Percentiles rank a stretch among this genome's conserved stretches.
phyloP scores from a whole-genome alignment of 2,888 invertebrate genomes.

The Acleris holmiana region DNA sequence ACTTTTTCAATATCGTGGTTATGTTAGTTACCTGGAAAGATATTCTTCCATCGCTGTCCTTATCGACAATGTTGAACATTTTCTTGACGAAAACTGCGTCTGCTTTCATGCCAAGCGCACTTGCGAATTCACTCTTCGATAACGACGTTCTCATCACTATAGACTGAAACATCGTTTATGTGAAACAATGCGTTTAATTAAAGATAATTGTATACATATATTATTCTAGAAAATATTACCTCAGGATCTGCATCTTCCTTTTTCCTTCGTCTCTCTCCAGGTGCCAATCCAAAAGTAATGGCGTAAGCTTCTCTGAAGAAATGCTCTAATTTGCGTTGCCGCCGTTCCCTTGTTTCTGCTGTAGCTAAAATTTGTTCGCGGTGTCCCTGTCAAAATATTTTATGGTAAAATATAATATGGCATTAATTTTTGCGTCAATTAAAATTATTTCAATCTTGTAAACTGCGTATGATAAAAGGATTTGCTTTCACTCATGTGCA shows the following conservation, averaged over 20 bases:
- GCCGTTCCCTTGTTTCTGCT: slow-evolving; percentile 95
- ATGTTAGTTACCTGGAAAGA: slow-evolving; percentile 90
- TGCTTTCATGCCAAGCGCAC: slow-evolving; percentile 96
- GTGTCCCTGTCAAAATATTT: slow-evolving; percentile 78
- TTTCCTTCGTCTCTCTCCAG: slow-evolving; percentile 91
- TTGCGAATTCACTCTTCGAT: slow-evolving; percentile 96
- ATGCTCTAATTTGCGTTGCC: slow-evolving; percentile 96
- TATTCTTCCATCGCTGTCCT: slow-evolving; percentile 96
- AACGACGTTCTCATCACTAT: slow-evolving; percentile 97
- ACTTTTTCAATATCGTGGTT: too few relatives aligned
- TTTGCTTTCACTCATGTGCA: too few relatives aligned
- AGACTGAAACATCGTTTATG: slow-evolving; percentile 68
- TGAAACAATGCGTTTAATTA: too few relatives aligned
- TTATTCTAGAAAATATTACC: slow-evolving; percentile 59
- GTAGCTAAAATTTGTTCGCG: slow-evolving; percentile 94
- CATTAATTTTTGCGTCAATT: too few relatives aligned
- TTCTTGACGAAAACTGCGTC: slow-evolving; percentile 97
- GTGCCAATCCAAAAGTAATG: slow-evolving; percentile 94
- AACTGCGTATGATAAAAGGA: too few relatives aligned
- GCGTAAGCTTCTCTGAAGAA: slow-evolving; percentile 99
- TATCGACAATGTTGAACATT: slow-evolving; percentile 99
- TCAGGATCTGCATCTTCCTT: slow-evolving; percentile 92
- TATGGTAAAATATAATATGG: too few relatives aligned
- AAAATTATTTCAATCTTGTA: too few relatives aligned
- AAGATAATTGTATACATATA: background rate